A percentile compares a stretch with the other conserved stretches of the same genome.
Conservation (phyloP, 2,797 vertebrate genomes). For the Threskiornis aethiopicus region DNA sequence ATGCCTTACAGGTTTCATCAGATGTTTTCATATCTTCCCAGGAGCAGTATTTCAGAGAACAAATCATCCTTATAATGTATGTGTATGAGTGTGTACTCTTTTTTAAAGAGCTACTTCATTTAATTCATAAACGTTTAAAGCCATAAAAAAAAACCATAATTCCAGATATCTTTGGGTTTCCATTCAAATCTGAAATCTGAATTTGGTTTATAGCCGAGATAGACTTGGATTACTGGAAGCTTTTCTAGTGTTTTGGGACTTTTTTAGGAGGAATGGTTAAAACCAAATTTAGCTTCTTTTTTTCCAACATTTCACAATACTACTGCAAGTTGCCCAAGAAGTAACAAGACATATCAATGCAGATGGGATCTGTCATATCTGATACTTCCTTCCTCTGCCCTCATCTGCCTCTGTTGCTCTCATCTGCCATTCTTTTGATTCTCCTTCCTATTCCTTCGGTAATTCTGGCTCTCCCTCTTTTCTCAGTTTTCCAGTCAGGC, state of each 20-base stretch:
- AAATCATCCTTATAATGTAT: not conserved
- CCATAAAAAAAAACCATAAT: conserved; percentile 13
- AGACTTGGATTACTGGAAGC: not conserved
- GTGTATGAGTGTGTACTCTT: not conserved
- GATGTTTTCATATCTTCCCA: conserved; percentile 6
- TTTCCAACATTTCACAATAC: not conserved
- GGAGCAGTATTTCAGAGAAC: not conserved
- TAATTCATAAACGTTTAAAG: not conserved
- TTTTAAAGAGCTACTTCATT: conserved; percentile 17
- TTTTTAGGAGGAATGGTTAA: not conserved
- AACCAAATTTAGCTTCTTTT: not conserved
- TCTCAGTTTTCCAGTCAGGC: not conserved
- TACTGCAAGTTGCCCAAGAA: not conserved
- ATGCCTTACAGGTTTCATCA: not conserved
- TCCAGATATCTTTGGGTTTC: conserved; percentile 33
- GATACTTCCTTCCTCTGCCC: not conserved
- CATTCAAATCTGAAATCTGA: conserved; percentile 21
- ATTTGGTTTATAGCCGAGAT: not conserved
- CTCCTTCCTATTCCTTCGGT: not conserved
- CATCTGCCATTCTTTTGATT: not conserved
- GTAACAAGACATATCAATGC: not conserved
- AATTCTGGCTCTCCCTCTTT: not conserved
- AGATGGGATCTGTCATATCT: not conserved
- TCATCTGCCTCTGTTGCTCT: not conserved
- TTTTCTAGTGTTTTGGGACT: not conserved